Percentiles rank a stretch among this genome's conserved stretches.
Evolutionary conservation across 2,797 vertebrate species (phyloP).

Genomic region (Lacerta viridis): DNA sequence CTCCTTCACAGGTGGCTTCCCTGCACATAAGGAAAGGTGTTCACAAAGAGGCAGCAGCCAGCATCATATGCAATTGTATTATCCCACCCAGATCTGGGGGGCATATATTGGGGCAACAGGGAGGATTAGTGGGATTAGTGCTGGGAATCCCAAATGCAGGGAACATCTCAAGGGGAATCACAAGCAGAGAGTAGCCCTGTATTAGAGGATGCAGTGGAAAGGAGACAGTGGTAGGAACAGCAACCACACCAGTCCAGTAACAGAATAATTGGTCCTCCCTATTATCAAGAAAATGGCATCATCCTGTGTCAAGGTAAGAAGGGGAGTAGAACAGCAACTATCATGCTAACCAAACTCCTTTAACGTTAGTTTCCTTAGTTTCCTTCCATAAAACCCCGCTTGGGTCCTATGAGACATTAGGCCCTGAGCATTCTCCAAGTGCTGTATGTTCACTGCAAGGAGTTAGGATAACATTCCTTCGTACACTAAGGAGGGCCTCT

Average conservation of each 20-base stretch:
- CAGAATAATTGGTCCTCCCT: background rate
- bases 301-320: background rate
- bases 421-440: background rate
- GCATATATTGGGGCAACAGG: no score
- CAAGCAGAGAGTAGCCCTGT: background rate
- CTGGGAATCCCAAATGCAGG: background rate
- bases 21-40: no score
- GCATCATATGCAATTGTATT: no score
- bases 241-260: background rate
- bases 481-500: background rate
- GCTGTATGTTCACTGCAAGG: background rate
- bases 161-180: no score
- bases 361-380: background rate
- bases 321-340: background rate
- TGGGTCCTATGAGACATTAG: background rate
- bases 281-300: background rate
- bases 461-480: background rate
- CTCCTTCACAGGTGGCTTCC: no score
- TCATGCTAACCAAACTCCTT: background rate
- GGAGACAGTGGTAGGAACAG: background rate
- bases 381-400: background rate
- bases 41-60: no score
- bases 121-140: no score
- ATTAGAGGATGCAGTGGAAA: background rate
- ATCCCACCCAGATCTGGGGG: no score